Conservation (phyloP, 1,140 invertebrate species). For the Musca domestica region DNA sequence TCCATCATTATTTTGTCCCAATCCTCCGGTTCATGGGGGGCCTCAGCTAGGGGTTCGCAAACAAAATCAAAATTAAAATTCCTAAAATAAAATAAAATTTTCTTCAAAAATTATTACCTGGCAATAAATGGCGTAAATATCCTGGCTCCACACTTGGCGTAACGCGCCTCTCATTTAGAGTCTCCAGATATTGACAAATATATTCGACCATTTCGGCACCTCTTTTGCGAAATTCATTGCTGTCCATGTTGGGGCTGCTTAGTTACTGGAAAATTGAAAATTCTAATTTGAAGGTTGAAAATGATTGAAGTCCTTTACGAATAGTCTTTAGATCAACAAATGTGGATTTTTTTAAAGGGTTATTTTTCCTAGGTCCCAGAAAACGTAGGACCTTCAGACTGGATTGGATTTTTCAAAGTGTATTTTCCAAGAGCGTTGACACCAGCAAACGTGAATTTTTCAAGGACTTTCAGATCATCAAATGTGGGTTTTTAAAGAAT, state of each 20-base stretch:
- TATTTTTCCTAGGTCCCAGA: no score
- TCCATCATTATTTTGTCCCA: conserved; percentile 94
- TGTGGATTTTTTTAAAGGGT: no score
- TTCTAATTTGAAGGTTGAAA: no score
- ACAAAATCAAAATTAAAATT: background rate
- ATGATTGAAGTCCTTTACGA: no score
- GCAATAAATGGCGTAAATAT: conserved; percentile 82
- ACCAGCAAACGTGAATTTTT: no score
- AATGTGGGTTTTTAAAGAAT: no score
- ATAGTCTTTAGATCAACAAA: no score
- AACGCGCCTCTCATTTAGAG: conserved; percentile 76
- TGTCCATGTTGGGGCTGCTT: conserved; percentile 67
- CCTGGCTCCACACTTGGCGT: conserved; percentile 90
- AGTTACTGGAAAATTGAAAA: no score
- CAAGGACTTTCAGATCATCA: no score
- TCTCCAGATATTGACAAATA: conserved; percentile 93
- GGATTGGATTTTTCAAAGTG: no score
- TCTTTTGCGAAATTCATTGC: conserved; percentile 80
- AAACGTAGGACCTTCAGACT: no score
- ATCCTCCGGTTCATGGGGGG: conserved; percentile 82
- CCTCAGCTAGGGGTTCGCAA: conserved; percentile 56
- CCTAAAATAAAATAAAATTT: background rate
- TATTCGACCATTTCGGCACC: conserved; percentile 98
- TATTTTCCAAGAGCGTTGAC: no score
- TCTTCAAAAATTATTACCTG: conserved; percentile 53